Percentiles rank a stretch among this genome's conserved stretches.
phyloP scores from a whole-genome alignment of 30 jellyfish, hydroid and myxozoan species.

The Chrysaora quinquecirrha region DNA sequence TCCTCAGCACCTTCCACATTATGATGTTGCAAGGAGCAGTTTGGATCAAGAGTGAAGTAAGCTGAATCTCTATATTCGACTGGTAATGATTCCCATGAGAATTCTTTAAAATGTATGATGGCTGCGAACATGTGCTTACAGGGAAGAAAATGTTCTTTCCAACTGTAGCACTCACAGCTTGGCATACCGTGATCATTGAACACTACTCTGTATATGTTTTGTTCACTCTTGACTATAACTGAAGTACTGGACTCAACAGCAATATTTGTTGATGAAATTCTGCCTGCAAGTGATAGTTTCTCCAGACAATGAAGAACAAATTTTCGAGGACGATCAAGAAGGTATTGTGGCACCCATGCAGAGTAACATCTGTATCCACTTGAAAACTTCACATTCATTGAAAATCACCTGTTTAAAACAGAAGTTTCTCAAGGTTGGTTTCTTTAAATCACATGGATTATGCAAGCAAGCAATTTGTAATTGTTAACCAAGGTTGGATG shows the following conservation, averaged over 20 bases:
- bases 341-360: constrained; percentile 30
- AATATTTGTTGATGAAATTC: neutral
- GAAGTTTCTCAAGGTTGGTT: neutral
- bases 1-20: neutral
- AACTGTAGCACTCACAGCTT: constrained; percentile 12
- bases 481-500: neutral
- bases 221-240: neutral
- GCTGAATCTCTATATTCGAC: constrained; percentile 4
- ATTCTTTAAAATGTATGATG: constrained; percentile 5
- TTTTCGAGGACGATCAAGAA: constrained; percentile 15
- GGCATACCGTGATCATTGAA: constrained; percentile 36
- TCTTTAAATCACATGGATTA: neutral
- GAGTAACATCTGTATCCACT: constrained; percentile 7
- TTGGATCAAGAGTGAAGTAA: constrained; percentile 27
- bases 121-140: constrained; percentile 39
- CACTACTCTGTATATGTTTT: neutral
- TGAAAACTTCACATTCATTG: constrained; percentile 17
- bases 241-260: neutral
- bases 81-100: constrained; percentile 35
- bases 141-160: constrained; percentile 16
- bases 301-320: constrained; percentile 29
- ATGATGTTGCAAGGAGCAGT: neutral
- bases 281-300: constrained; percentile 19
- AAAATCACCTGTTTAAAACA: neutral
- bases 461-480: neutral